Percentiles rank a stretch among this genome's conserved stretches.
Conservation (phyloP, 2,797 vertebrate species). For the Onychomys torridus region DNA sequence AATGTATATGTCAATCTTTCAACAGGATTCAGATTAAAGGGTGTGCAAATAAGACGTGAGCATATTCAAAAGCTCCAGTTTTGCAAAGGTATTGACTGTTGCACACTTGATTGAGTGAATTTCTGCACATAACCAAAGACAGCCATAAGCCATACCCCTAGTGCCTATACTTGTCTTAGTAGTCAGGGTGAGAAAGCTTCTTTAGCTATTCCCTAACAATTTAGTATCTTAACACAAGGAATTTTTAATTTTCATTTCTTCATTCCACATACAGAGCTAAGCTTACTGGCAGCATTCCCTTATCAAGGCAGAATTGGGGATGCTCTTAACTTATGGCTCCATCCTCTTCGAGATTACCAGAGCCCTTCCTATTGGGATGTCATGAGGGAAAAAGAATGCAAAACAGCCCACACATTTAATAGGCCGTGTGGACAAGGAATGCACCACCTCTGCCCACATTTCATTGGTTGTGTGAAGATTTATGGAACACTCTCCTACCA, state of each 20-base stretch:
- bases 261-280: neutral
- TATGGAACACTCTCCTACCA: neutral
- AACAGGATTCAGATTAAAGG: neutral
- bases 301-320: neutral
- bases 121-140: neutral
- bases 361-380: neutral
- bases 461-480: neutral
- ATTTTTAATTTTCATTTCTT: neutral
- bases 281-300: neutral
- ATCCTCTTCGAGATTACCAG: neutral
- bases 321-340: neutral
- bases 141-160: neutral
- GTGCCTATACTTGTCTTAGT: neutral
- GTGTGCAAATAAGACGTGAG: neutral
- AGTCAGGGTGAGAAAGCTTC: neutral
- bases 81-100: neutral
- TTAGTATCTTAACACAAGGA: constrained; percentile 10
- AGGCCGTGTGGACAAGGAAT: neutral
- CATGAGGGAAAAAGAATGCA: neutral
- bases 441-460: neutral
- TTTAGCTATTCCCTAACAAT: neutral
- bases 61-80: neutral
- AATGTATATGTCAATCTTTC: neutral
- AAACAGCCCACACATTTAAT: too few species aligned
- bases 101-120: neutral